phyloP scores from a whole-genome alignment of 2,888 invertebrate genomes.

The Fragum whitleyi region DNA sequence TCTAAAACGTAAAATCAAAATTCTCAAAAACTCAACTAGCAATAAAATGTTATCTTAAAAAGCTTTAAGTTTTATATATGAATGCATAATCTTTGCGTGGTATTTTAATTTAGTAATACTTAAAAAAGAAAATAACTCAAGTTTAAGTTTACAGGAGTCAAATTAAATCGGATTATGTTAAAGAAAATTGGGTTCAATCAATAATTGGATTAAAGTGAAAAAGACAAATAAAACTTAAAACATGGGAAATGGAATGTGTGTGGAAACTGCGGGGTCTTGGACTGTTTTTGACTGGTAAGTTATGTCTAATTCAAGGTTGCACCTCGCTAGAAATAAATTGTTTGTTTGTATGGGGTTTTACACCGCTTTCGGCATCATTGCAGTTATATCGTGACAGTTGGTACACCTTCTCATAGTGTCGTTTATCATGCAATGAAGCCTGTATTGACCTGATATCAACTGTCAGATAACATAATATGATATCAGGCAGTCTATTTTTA shows the following conservation, averaged over 20 bases:
- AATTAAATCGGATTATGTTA: background rate
- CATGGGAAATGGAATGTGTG: conserved; percentile 19
- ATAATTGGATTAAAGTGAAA: background rate
- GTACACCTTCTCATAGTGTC: too few relatives aligned
- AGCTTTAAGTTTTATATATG: background rate
- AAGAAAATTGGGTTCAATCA: background rate
- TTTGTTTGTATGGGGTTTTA: too few relatives aligned
- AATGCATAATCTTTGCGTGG: background rate
- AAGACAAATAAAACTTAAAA: background rate
- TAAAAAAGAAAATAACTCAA: background rate
- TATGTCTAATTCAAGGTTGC: too few relatives aligned
- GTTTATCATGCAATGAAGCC: too few relatives aligned
- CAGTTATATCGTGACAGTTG: too few relatives aligned
- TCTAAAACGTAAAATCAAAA: too few relatives aligned
- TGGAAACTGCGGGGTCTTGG: conserved; percentile 18
- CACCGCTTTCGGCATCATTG: too few relatives aligned
- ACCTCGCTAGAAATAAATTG: too few relatives aligned
- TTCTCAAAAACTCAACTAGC: too few relatives aligned
- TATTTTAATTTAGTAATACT: background rate
- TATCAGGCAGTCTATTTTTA: too few relatives aligned
- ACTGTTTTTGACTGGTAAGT: conserved; percentile 24
- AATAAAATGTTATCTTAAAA: background rate
- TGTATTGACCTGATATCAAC: too few relatives aligned
- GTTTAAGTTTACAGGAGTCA: background rate
- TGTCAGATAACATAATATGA: too few relatives aligned